Evolutionary conservation across 2,113 vertebrate genomes (phyloP), one percentile per base, ranked within the genome.

Genomic region (Xyrauchen texanus): DNA sequence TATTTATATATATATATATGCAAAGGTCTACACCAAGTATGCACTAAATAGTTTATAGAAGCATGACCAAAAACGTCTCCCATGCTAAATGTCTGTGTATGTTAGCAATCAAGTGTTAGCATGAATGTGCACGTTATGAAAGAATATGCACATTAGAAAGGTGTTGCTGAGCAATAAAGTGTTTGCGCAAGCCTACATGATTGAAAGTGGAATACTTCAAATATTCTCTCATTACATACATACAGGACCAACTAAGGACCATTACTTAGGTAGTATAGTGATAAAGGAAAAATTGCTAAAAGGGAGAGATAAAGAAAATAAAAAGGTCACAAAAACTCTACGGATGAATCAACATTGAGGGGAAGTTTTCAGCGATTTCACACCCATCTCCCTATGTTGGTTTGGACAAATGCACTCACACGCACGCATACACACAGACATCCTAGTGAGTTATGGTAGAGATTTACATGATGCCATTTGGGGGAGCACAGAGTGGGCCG

Each of bases 21-120:
- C 96, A 97, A 98, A 98, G 97, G 96, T 98, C 97, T 99, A 99
- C 96, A 99, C 95, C 96, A 97, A 99, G 96, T 98, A 96, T 98
- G 98, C 96, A 98, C 96, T 97, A 97, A 94, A 95, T 99, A 98
- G 73, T 98, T 98, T 98, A 97, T 97, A 98, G 95, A 98, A 98
- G 97, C 97, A 97, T 98, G 96, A 96, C 96, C 96, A 96, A 96
- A 98, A 96, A 96, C 88, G 80, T 93, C 92, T 94, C 95, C 95
- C 96, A 98, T 98, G 97, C 96, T 97, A 96, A 96, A 96, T 94
- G 91, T 91, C 89, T 93, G 91, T 90, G 76, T 34, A 34, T 85
- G 84, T 88, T 85, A 84, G 82, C 83, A 82, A 88, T 85, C 81
- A 76, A 83, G 77, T 83, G 91, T 92, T 91, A 91, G 91, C 90